Evolutionary conservation across 2,888 invertebrate genomes (phyloP), one percentile per base, ranked within the genome.

Genomic region (Tenthredo mesomela): DNA sequence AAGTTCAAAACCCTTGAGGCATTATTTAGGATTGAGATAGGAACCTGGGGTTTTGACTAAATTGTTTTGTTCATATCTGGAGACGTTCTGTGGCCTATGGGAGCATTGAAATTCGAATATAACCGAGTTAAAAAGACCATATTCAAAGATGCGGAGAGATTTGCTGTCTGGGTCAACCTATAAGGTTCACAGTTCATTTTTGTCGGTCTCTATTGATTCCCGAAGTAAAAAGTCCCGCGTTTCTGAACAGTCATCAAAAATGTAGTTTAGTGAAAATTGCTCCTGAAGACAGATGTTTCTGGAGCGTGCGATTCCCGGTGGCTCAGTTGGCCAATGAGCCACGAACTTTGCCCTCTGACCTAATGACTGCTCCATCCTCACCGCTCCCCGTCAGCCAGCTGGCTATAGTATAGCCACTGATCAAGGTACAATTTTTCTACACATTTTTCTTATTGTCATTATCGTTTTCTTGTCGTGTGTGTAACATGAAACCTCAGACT

Each of bases 261-360:
- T 67, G 9, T 73, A 21, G 6, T 43, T 73, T 2, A 47, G 47
- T 82, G 82, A 82, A 82, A 82, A 82, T 82, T 67, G 67, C 75
- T 84, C 40, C 58, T 40, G 73, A 18, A 58, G 70, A 75, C 58
- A 85, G 87, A 88, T 85, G 88, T 89, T 89, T 89, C 87, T 87
- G 84, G 89, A 88, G 87, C 89, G 89, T 89, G 89, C 87, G 88
- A 89, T 90, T 88, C 88, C 88, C 88, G 89, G 88, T 85, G 83
- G 85, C 85, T 54, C 37, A 58, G 85, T 85, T 84, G 82, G 82
- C 85, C 85, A 85, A 85, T 84, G 85, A 73, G 65, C 70, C 71
- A 37, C 85, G 85, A 85, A 83, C 85, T 85, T 33, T 83, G 85
- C 82, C 37, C 85, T 84, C 40, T 67, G 83, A 85, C 83, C 71